Conservation (phyloP, 2,888 invertebrate species). For the Cyaniris semiargus region DNA sequence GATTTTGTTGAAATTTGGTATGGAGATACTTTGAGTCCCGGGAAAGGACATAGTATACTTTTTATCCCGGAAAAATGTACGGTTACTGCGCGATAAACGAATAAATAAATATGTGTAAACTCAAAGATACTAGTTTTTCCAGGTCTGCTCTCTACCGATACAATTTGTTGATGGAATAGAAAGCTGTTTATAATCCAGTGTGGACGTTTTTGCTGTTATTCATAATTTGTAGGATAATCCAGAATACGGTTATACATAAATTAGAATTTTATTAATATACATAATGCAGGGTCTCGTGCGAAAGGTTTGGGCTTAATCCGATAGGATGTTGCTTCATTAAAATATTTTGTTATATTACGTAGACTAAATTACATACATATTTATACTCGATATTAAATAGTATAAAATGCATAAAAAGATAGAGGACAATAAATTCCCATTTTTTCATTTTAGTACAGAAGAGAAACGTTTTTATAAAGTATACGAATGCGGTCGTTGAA, state of each 20-base stretch:
- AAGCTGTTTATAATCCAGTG: not conserved
- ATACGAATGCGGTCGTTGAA: no score
- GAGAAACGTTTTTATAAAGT: not conserved
- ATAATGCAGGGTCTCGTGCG: not conserved
- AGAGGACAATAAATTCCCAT: not conserved
- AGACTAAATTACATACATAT: not conserved
- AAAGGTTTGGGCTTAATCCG: slow-evolving; percentile 1
- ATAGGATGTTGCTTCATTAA: slow-evolving; percentile 14
- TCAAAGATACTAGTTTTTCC: not conserved
- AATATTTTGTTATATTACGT: not conserved
- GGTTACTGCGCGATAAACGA: no score
- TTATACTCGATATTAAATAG: no score
- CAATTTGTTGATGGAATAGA: slow-evolving; percentile 19
- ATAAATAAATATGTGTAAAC: no score
- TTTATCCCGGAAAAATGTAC: no score
- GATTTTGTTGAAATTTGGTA: no score
- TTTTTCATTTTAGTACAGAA: no score
- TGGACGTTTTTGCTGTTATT: not conserved
- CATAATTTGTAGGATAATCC: slow-evolving; percentile 10
- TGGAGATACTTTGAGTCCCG: no score
- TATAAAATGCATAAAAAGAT: no score
- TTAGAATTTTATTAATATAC: slow-evolving; percentile 10
- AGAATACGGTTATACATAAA: not conserved
- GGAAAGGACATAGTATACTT: no score
- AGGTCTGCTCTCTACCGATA: not conserved